These are phyloP conservation scores for Rhynchonycteris naso DNA, from an alignment of 2,797 vertebrate genomes.

Conservation along the genomic window DNA sequence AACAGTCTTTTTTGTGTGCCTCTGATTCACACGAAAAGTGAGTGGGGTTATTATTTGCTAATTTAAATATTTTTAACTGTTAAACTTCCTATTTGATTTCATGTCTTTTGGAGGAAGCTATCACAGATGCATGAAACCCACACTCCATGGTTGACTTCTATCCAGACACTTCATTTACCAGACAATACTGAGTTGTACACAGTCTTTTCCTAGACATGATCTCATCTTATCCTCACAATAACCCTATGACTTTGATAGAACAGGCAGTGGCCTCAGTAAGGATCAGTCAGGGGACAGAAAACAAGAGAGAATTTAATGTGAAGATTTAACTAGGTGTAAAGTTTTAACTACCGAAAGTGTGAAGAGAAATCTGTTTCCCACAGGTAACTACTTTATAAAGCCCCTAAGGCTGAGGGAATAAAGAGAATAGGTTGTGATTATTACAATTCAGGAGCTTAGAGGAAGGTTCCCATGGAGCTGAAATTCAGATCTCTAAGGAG, in stretches of 20 bases:
- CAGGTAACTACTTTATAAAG: background rate
- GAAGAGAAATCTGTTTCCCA: background rate
- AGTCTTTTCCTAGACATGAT: slow-evolving; percentile 42
- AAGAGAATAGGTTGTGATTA: background rate
- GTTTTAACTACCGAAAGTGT: background rate
- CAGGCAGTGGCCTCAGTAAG: background rate
- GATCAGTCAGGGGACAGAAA: slow-evolving; percentile 10
- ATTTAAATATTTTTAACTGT: slow-evolving; percentile 47
- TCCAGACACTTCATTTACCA: background rate
- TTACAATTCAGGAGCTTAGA: background rate
- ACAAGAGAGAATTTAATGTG: background rate
- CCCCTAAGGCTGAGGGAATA: background rate
- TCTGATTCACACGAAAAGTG: background rate
- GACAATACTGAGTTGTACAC: background rate
- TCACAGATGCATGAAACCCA: background rate
- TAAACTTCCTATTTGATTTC: background rate
- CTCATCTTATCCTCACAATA: slow-evolving; percentile 45
- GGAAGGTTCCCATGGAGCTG: background rate
- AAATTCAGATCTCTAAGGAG: background rate
- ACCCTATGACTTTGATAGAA: slow-evolving; percentile 11
- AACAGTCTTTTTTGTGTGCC: background rate
- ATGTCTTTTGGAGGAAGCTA: background rate
- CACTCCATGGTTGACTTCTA: background rate
- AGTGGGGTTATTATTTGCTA: background rate
- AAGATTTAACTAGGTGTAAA: slow-evolving; percentile 18